These are phyloP conservation scores for Numida meleagris DNA, from an alignment of 2,113 vertebrate genomes.

Conservation along the genomic window DNA sequence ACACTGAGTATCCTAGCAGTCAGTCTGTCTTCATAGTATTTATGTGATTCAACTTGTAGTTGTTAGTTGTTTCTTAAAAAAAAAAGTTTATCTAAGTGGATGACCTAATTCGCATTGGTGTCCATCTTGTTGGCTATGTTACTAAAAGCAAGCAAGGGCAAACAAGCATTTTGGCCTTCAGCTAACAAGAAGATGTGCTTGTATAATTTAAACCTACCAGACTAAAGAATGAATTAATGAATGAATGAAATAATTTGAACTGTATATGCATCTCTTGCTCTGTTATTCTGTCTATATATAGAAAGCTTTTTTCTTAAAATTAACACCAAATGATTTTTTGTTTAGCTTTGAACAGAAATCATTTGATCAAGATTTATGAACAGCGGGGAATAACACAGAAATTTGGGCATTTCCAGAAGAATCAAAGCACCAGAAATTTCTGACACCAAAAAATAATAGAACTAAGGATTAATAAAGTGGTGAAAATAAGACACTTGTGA, in stretches of 20 bases:
- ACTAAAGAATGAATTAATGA: neutral
- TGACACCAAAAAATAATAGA: neutral
- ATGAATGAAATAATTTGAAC: neutral
- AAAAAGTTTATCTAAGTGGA: neutral
- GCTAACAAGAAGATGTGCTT: neutral
- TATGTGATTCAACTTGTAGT: neutral
- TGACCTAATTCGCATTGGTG: neutral
- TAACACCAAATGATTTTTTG: neutral
- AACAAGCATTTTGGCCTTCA: neutral
- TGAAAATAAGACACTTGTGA: neutral
- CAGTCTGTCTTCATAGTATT: neutral
- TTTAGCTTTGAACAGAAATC: slow-evolving; percentile 18
- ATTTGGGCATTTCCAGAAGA: neutral
- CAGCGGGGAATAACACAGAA: neutral
- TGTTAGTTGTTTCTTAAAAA: neutral
- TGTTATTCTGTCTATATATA: neutral
- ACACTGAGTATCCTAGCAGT: neutral
- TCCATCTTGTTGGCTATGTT: neutral
- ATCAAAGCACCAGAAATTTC: neutral
- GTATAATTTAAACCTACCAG: neutral
- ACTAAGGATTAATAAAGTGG: neutral
- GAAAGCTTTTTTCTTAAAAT: neutral
- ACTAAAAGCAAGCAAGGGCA: neutral
- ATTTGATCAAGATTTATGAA: neutral
- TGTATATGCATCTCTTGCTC: neutral